Evolutionary conservation across 2,888 invertebrate species (phyloP).

Genomic region (Cordilura impudica): DNA sequence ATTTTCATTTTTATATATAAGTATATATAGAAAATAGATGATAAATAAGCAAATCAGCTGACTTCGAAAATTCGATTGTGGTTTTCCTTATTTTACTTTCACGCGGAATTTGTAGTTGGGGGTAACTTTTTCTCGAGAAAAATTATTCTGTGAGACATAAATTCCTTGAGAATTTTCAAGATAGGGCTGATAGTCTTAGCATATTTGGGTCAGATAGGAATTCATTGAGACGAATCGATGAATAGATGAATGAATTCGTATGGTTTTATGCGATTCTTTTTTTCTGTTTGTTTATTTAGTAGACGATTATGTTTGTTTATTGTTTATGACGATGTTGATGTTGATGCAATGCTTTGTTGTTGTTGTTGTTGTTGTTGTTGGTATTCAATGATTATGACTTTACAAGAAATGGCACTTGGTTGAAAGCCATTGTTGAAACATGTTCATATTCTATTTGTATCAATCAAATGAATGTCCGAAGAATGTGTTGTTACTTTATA

Average conservation of each 20-base stretch:
- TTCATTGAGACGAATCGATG: conserved; percentile 10
- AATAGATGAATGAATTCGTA: neutral
- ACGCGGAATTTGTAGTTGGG: no score
- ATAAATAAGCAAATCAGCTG: no score
- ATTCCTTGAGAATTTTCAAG: no score
- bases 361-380: conserved; percentile 38
- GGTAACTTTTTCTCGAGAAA: no score
- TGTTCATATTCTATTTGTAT: neutral
- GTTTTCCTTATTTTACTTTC: no score
- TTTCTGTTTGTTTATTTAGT: conserved; percentile 45
- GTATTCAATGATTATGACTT: conserved; percentile 45
- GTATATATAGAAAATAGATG: no score
- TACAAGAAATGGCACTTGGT: conserved; percentile 29
- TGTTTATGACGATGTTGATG: conserved; percentile 32
- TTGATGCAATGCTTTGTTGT: neutral
- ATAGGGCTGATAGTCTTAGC: no score
- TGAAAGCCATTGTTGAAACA: conserved; percentile 8
- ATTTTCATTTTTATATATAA: no score
- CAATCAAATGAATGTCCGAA: conserved; percentile 1
- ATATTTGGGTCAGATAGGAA: no score
- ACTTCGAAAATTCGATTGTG: no score
- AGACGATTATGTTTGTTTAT: conserved; percentile 57
- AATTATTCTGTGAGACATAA: no score
- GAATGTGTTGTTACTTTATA: conserved; percentile 20
- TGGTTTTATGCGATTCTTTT: conserved; percentile 14